Conservation (phyloP, 2,888 invertebrate genomes). For the Drosophila testacea region DNA sequence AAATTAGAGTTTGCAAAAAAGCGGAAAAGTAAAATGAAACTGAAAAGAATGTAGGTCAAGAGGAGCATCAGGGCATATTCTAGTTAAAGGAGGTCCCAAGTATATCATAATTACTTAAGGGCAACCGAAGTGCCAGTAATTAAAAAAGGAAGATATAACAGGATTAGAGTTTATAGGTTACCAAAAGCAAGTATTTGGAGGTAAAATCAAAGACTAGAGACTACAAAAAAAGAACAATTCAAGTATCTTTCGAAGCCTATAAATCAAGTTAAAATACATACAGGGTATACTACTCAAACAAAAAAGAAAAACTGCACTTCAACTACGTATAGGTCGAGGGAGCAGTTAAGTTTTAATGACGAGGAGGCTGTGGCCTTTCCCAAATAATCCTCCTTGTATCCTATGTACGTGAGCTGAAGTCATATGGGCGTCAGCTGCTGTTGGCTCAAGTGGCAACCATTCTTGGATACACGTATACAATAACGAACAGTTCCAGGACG, state of each 20-base stretch:
- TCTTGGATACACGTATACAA: conserved; percentile 4
- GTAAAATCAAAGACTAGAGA: too few species aligned
- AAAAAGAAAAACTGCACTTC: neutral
- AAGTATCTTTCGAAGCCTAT: neutral
- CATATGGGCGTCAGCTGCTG: conserved; percentile 48
- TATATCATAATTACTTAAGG: too few species aligned
- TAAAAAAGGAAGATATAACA: too few species aligned
- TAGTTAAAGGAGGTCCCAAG: too few species aligned
- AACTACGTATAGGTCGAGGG: conserved; percentile 26
- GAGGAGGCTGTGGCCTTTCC: conserved; percentile 32
- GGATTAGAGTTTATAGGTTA: too few species aligned
- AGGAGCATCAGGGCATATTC: neutral
- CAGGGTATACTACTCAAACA: neutral
- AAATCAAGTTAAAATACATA: neutral
- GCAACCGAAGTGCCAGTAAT: too few species aligned
- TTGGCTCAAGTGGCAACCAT: conserved; percentile 46
- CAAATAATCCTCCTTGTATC: conserved; percentile 6
- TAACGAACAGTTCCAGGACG: conserved; percentile 1
- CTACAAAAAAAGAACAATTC: too few species aligned
- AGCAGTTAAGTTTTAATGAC: conserved; percentile 53
- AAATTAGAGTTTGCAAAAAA: neutral
- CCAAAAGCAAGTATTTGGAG: too few species aligned
- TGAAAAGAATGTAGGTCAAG: neutral
- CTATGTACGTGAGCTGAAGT: conserved; percentile 36
- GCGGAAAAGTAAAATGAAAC: neutral